phyloP scores from a whole-genome alignment of 2,888 invertebrate genomes.

The Schrankia costaestrigalis region DNA sequence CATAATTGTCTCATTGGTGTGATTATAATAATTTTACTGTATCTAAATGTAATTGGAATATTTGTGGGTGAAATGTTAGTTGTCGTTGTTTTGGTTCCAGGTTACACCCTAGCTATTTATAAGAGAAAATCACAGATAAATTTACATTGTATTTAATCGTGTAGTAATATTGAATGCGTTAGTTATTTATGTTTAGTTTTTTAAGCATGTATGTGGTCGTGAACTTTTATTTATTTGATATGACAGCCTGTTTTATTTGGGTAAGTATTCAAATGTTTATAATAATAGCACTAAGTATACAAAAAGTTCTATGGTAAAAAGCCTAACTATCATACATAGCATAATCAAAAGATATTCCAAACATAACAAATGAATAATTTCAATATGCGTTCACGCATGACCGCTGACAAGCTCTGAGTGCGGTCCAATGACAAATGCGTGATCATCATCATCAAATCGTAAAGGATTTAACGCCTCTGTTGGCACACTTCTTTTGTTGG shows the following conservation, averaged over 20 bases:
- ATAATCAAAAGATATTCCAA: conserved; percentile 17
- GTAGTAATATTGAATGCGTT: conserved; percentile 63
- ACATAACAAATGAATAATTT: conserved; percentile 32
- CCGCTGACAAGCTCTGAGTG: conserved; percentile 45
- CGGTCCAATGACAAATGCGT: conserved; percentile 71
- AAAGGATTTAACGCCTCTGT: conserved; percentile 81
- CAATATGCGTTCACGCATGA: conserved; percentile 49
- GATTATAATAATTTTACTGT: conserved; percentile 57
- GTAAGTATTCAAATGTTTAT: conserved; percentile 15
- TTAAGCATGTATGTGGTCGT: conserved; percentile 69
- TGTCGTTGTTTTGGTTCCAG: conserved; percentile 79
- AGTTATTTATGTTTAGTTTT: conserved; percentile 59
- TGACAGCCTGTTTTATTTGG: conserved; percentile 28
- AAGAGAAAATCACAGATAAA: conserved; percentile 72
- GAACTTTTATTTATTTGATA: conserved; percentile 33
- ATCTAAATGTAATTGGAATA: conserved; percentile 56
- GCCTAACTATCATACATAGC: too few relatives aligned
- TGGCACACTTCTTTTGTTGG: conserved; percentile 79
- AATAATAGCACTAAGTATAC: too few relatives aligned
- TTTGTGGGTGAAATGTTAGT: conserved; percentile 72
- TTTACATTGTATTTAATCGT: conserved; percentile 62
- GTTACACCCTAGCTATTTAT: conserved; percentile 70
- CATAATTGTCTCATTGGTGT: conserved; percentile 70
- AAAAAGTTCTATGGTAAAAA: too few relatives aligned
- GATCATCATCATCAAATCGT: conserved; percentile 76